Evolutionary conservation across 2,888 invertebrate genomes (phyloP).

Genomic region (Horisme vitalbata): DNA sequence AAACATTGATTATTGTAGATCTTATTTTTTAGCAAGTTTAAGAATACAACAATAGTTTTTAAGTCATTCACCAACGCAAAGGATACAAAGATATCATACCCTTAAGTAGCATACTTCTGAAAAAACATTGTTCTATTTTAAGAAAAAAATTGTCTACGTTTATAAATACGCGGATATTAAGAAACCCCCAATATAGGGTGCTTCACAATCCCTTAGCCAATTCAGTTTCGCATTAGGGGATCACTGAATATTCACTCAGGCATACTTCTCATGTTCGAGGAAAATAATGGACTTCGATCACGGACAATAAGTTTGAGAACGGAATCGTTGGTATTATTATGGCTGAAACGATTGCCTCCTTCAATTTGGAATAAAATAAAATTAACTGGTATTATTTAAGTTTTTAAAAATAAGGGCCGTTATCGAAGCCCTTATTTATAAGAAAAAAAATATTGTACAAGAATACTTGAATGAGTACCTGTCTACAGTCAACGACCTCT

Average conservation of each 20-base stretch:
- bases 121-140: background rate
- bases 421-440: too few relatives aligned
- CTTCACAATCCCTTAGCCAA: conserved; percentile 28
- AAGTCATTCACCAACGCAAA: too few relatives aligned
- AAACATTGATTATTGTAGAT: too few relatives aligned
- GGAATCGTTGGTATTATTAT: conserved; percentile 4
- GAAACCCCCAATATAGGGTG: conserved; percentile 13
- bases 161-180: conserved; percentile 13
- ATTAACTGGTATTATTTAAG: too few relatives aligned
- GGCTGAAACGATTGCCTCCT: background rate
- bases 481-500: too few relatives aligned
- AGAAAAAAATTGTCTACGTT: conserved; percentile 8
- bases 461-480: too few relatives aligned
- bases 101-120: background rate
- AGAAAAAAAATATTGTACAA: too few relatives aligned
- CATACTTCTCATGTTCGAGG: conserved; percentile 37
- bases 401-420: too few relatives aligned
- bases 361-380: too few relatives aligned
- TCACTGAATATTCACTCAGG: conserved; percentile 42
- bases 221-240: conserved; percentile 34
- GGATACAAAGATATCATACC: too few relatives aligned
- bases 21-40: too few relatives aligned
- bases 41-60: too few relatives aligned
- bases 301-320: conserved; percentile 15
- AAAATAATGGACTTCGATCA: conserved; percentile 34